Evolutionary conservation across 1,140 invertebrate species (phyloP).

Genomic region (Thalassaphorura encarpata): DNA sequence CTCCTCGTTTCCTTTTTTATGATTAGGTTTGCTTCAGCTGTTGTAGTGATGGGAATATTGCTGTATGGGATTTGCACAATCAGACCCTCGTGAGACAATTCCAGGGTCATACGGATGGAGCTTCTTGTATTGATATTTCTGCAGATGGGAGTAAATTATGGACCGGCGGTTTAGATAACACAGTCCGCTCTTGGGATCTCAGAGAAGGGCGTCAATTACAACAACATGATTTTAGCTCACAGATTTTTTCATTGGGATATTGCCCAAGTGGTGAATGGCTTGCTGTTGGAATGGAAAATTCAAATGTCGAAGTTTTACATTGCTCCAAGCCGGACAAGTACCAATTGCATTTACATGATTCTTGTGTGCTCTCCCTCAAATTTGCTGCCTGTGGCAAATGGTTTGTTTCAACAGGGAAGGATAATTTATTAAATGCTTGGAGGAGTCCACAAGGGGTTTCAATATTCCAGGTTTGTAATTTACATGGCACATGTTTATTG

Average conservation of each 20-base stretch:
- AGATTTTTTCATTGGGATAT: constrained; percentile 94
- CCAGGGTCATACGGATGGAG: constrained; percentile 59
- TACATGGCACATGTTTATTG: no score
- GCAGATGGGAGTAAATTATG: constrained; percentile 60
- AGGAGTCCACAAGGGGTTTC: constrained; percentile 95
- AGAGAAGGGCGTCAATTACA: constrained; percentile 84
- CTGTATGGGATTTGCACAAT: constrained; percentile 93
- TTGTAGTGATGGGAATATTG: constrained; percentile 93
- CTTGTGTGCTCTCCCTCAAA: constrained; percentile 90
- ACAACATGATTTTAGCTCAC: constrained; percentile 88
- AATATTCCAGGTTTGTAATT: constrained; percentile 98
- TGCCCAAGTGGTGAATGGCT: constrained; percentile 97
- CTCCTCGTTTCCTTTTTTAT: not conserved
- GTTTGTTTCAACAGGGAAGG: constrained; percentile 98
- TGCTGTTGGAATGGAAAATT: constrained; percentile 97
- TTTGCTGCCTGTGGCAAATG: constrained; percentile 97
- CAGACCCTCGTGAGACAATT: constrained; percentile 49
- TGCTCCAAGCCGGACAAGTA: constrained; percentile 93
- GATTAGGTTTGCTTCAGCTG: constrained; percentile 77
- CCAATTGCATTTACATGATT: constrained; percentile 93
- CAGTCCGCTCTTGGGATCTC: constrained; percentile 93
- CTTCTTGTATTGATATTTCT: constrained; percentile 60
- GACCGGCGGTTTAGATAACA: constrained; percentile 95
- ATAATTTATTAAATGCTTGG: constrained; percentile 97
- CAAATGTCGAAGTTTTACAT: constrained; percentile 91